Base-by-base conservation (phyloP, 2,113 vertebrate genomes). In the Upupa epops region DNA sequence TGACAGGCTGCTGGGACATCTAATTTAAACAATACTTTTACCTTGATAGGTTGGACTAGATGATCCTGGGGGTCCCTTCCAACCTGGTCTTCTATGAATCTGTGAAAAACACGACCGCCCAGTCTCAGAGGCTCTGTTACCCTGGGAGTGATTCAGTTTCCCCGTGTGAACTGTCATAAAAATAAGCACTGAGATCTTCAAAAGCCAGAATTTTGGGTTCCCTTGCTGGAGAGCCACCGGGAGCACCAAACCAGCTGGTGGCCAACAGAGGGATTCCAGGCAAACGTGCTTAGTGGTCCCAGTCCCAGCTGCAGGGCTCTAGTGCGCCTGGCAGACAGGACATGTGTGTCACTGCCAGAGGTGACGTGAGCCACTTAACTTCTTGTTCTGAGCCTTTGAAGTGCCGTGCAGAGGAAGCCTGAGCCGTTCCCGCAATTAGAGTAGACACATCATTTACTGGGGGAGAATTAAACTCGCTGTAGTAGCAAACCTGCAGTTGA, bases 401-500 rank as follows among this genome's bases (percentile, higher is more conserved):
- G 88, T 54, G 88, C 90, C 54, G 59, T 17, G 75, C 56, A 54
- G 74, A 91, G 91, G 42, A 64, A 90, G 83, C 71, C 92, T 26
- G 83, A 91, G 91, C 92, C 2, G 11, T 16, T n/a, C 42, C 58
- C 19, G 17, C 80, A 82, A 66, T 93, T 95, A 92, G 86, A 87
- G 86, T 9, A 48, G 59, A 70, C 28, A 64, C 64, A 42, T 93
- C 93, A 52, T 83, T 95, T 89, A 60, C 87, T 73, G 91, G 75
- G 91, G 75, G 13, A 89, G 81, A 96, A 83, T 89, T 84, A 90
- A 93, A 90, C 15, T 61, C 56, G 14, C 85, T 80, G 70, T 78
- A 85, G 90, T 74, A 64, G 79, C 94, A 94, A 93, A 90, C 90
- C 93, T 80, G 90, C 75, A 4, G 88, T 83, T 96, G 93, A 94